Conservation (phyloP, 2,888 invertebrate genomes). For the Drosophila multiciliata region DNA sequence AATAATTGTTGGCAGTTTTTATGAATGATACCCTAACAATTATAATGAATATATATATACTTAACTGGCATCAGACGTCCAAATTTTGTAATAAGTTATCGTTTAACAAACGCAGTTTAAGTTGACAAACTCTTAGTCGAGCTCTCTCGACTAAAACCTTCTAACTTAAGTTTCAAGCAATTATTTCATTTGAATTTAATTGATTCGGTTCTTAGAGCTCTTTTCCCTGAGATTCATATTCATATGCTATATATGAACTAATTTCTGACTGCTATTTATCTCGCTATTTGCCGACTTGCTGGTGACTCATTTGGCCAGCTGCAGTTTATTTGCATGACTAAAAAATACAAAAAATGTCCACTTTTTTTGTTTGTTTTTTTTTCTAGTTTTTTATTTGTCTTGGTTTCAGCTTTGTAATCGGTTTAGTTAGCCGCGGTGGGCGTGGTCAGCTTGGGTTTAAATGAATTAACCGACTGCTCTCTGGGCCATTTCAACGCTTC, state of each 20-base stretch:
- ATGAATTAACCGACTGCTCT: constrained; percentile 50
- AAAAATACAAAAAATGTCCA: not conserved
- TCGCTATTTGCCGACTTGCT: not conserved
- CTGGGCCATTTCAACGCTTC: constrained; percentile 65
- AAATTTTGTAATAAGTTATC: not conserved
- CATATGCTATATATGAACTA: not conserved
- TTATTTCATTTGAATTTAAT: not conserved
- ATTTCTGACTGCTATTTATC: constrained; percentile 2
- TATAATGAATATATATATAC: not conserved
- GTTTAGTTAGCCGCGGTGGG: constrained; percentile 26
- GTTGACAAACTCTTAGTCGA: not conserved
- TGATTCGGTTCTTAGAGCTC: not conserved
- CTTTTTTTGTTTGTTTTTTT: constrained; percentile 3
- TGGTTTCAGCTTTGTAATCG: constrained; percentile 3
- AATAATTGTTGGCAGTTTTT: not conserved
- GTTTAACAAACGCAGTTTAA: not conserved
- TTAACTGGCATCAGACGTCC: not conserved
- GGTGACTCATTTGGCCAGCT: constrained; percentile 25
- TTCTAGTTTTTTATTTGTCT: not conserved
- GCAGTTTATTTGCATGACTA: constrained; percentile 24
- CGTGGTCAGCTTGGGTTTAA: constrained; percentile 38
- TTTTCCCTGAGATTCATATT: not conserved
- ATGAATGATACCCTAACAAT: not conserved
- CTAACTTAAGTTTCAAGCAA: not conserved
- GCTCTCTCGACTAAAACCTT: not conserved